A percentile compares a stretch with the other conserved stretches of the same genome.
Conservation (phyloP, 2,113 vertebrate species). For the Agapornis roseicollis region DNA sequence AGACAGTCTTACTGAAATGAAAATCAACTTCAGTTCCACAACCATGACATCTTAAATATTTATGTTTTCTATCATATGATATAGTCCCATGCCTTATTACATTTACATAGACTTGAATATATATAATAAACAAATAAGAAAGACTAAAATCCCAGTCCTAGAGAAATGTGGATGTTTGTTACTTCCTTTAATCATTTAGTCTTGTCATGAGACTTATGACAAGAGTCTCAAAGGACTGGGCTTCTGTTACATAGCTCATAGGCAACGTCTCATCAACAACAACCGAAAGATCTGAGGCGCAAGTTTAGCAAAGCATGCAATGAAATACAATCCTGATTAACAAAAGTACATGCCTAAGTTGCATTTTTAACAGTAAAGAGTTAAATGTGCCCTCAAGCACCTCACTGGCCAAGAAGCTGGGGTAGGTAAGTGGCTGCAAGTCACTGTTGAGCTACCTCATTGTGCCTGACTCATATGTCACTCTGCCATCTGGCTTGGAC, state of each 20-base stretch:
- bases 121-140: not conserved
- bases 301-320: not conserved
- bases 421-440: not conserved
- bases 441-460: not conserved
- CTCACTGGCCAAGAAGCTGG: not conserved
- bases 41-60: not conserved
- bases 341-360: not conserved
- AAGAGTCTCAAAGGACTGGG: not conserved
- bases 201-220: not conserved
- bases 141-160: not conserved
- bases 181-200: not conserved
- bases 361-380: not conserved
- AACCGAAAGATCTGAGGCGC: not conserved
- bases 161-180: not conserved
- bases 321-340: not conserved
- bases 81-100: not conserved
- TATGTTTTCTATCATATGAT: not conserved
- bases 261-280: not conserved
- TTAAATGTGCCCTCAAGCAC: not conserved
- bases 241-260: not conserved
- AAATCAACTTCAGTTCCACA: not conserved
- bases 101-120: not conserved
- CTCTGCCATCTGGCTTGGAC: not conserved
- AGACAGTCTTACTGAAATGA: not conserved
- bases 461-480: rapidly evolving